Evolutionary conservation across 2,888 invertebrate genomes (phyloP), one percentile per base, ranked within the genome.

Genomic region (Allacma fusca): DNA sequence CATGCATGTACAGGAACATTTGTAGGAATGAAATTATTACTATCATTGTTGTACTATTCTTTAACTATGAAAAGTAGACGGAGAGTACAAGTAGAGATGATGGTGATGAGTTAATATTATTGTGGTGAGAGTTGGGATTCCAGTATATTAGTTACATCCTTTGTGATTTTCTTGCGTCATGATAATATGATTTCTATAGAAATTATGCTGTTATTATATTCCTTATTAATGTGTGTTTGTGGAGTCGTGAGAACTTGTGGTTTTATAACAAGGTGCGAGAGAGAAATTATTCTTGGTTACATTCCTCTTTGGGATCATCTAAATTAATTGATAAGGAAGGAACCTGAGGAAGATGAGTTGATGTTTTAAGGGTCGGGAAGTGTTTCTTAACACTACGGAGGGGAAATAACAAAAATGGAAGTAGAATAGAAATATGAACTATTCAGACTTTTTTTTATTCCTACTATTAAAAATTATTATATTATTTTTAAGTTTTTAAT

Each of bases 41-140:
- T 34, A 34, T 34, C 9, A 34, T 34, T 34, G 34, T 34, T 34
- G 34, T 7, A 34, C n/a, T n/a, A n/a, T n/a, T n/a, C n/a, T n/a
- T n/a, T n/a, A n/a, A n/a, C n/a, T n/a, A n/a, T n/a, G n/a, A n/a
- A n/a, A n/a, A n/a, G n/a, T n/a, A n/a, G n/a, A n/a, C n/a, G n/a
- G n/a, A n/a, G n/a, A n/a, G n/a, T n/a, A n/a, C n/a, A n/a, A n/a
- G n/a, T n/a, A n/a, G n/a, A n/a, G 50, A 50, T 50, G n/a, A 50
- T 50, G 16, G 50, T 50, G 50, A 50, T 50, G 50, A 50, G 50
- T 50, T 50, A 50, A 50, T 50, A 50, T 50, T n/a, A 50, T 50
- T 50, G 50, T 50, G 50, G 50, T 50, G 50, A 50, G 50, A 50
- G 50, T 50, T 13, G n/a, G 50, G 50, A 50, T 50, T 50, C 50